Base-by-base conservation (phyloP, 1,140 invertebrate genomes). In the Muscidifurax raptorellus region DNA sequence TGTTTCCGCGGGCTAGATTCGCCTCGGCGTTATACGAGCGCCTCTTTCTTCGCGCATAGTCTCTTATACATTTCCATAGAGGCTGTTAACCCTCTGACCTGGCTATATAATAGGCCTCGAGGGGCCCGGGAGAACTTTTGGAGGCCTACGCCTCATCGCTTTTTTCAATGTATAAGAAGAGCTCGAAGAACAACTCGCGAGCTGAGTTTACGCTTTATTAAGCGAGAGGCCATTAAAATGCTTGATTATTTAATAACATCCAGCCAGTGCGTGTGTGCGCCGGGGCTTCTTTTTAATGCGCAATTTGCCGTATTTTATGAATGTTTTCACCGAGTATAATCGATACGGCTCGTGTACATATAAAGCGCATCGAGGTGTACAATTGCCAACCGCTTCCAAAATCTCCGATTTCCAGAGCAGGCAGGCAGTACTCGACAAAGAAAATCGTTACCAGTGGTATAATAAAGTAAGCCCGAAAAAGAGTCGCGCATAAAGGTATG, bases 1-100 rank as follows among this genome's bases (percentile, higher is more conserved):
- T 81, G 67, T 90, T 88, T 86, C 85, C 85, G 82, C 87, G 80
- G 79, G 84, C 86, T 83, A 85, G 66, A 64, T 85, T 83, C 72
- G 87, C 82, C 25, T 18, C 25, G 83, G 80, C 72, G 84, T 84
- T 85, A 84, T 84, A 84, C 71, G 79, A 83, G 27, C 28, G 27
- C 69, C 7, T 47, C 69, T 12, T 40, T 40, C 40, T 40, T 40
- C 13, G 59, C n/a, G n/a, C n/a, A n/a, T n/a, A n/a, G 59, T 69
- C 69, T 82, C 83, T 79, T 86, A 59, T 80, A 82, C 47, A 84
- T 80, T 81, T 40, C 80, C 27, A 28, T 47, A 64, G 36, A 80
- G 78, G 84, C 76, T 84, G 69, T 85, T 85, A 85, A 82, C 36
- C 75, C 13, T 76, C 66, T 59, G 64, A 80, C 64, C 75, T 40